Percentiles rank a stretch among this genome's conserved stretches.
Conservation (phyloP, 2,888 invertebrate species). For the Poecilus cupreus region DNA sequence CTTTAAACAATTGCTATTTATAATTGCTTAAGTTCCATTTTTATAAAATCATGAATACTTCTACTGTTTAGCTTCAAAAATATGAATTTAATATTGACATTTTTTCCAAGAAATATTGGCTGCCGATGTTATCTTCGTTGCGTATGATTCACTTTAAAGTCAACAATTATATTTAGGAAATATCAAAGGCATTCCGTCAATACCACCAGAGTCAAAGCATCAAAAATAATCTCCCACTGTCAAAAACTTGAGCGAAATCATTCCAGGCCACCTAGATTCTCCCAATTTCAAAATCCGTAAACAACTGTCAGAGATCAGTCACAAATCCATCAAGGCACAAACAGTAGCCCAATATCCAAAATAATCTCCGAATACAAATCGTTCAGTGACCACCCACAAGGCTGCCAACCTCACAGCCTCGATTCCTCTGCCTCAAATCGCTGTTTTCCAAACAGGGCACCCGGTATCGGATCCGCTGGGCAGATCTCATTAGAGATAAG, state of each 20-base stretch:
- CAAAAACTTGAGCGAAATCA: not conserved
- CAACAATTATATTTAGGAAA: not conserved
- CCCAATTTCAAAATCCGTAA: not conserved
- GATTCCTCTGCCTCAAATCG: not conserved
- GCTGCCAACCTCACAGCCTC: slow-evolving; percentile 58
- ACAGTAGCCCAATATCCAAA: slow-evolving; percentile 29
- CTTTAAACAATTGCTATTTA: too few relatives aligned
- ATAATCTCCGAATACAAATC: slow-evolving; percentile 19
- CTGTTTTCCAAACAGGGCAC: slow-evolving; percentile 28
- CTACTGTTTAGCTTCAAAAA: too few relatives aligned
- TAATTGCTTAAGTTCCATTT: too few relatives aligned
- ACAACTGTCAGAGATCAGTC: slow-evolving; percentile 19
- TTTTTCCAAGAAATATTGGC: too few relatives aligned
- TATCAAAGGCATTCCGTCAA: not conserved
- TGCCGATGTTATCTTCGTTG: too few relatives aligned
- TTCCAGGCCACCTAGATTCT: slow-evolving; percentile 10
- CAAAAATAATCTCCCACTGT: slow-evolving; percentile 16
- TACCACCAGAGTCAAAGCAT: slow-evolving; percentile 2
- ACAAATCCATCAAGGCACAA: not conserved
- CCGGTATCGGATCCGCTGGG: slow-evolving; percentile 61
- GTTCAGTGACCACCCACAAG: slow-evolving; percentile 25
- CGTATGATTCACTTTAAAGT: too few relatives aligned
- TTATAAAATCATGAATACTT: too few relatives aligned
- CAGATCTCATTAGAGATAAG: slow-evolving; percentile 74
- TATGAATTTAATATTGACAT: too few relatives aligned